Conservation (phyloP, 37 sponge, comb jelly and placozoan species). For the Corticium candelabrum region DNA sequence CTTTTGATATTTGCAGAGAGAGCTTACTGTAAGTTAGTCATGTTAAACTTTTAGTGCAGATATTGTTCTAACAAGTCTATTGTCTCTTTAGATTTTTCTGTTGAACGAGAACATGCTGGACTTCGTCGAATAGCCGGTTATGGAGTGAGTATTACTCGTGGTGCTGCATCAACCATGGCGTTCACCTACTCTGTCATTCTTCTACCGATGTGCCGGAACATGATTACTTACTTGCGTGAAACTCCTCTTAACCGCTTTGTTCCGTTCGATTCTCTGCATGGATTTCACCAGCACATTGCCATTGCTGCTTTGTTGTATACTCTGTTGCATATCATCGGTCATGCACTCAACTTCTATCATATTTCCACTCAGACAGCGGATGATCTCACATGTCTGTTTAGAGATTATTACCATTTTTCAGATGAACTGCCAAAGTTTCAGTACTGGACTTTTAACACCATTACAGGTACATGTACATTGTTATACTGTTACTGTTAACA, state of each 20-base stretch:
- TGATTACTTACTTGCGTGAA: conserved; percentile 85
- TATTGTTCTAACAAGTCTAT: no score
- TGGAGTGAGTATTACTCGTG: conserved; percentile 90
- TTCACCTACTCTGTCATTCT: conserved; percentile 82
- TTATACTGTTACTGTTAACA: no score
- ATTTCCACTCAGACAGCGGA: conserved; percentile 85
- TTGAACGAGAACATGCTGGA: conserved; percentile 78
- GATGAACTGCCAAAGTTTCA: conserved; percentile 67
- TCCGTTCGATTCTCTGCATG: conserved; percentile 78
- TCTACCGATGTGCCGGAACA: conserved; percentile 87
- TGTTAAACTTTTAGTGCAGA: background rate
- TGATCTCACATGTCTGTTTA: conserved; percentile 87
- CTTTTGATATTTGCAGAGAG: conserved; percentile 73
- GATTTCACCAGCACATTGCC: conserved; percentile 82
- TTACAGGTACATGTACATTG: no score
- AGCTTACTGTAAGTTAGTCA: conserved; percentile 26
- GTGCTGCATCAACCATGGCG: conserved; percentile 89
- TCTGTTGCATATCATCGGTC: conserved; percentile 77
- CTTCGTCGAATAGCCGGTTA: conserved; percentile 82
- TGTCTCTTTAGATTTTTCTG: conserved; percentile 42
- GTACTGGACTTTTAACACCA: conserved; percentile 87
- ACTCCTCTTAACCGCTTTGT: conserved; percentile 79
- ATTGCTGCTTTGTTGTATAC: conserved; percentile 74
- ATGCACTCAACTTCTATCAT: conserved; percentile 95
- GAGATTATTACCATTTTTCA: conserved; percentile 68